Conservation (phyloP, 2,888 invertebrate genomes). For the Dusona sp. region DNA sequence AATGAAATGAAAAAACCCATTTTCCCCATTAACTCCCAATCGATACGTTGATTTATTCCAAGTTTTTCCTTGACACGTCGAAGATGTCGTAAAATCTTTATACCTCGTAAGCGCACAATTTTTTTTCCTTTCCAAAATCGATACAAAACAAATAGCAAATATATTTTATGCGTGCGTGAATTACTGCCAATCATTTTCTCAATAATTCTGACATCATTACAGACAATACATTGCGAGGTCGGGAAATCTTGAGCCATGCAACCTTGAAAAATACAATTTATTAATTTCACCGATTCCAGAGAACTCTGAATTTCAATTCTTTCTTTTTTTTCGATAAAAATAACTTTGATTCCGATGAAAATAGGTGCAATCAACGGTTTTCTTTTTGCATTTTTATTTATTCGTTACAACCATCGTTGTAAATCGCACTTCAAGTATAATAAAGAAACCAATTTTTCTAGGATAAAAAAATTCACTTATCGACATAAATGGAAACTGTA, state of each 20-base stretch:
- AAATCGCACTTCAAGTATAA: conserved; percentile 44
- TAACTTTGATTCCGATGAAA: neutral
- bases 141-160: too few species aligned
- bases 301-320: neutral
- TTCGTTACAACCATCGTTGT: conserved; percentile 58
- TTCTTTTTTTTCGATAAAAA: neutral
- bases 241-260: neutral
- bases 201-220: neutral
- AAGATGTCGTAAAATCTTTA: neutral
- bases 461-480: conserved; percentile 5
- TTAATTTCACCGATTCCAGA: conserved; percentile 3
- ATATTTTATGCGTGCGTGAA: too few species aligned
- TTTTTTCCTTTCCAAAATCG: neutral
- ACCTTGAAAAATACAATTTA: neutral
- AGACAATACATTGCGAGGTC: neutral
- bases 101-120: neutral
- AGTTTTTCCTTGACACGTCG: neutral
- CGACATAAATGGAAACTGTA: neutral
- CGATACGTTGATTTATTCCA: too few species aligned
- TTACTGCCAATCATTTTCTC: neutral
- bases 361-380: conserved; percentile 2
- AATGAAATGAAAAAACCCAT: neutral
- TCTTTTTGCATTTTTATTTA: conserved; percentile 45
- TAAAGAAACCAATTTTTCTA: conserved; percentile 20
- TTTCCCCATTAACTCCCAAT: too few species aligned